A percentile compares a stretch with the other conserved stretches of the same genome.
These are phyloP conservation scores for Penaeus vannamei DNA, from an alignment of 1,140 invertebrate species.

Conservation along the genomic window DNA sequence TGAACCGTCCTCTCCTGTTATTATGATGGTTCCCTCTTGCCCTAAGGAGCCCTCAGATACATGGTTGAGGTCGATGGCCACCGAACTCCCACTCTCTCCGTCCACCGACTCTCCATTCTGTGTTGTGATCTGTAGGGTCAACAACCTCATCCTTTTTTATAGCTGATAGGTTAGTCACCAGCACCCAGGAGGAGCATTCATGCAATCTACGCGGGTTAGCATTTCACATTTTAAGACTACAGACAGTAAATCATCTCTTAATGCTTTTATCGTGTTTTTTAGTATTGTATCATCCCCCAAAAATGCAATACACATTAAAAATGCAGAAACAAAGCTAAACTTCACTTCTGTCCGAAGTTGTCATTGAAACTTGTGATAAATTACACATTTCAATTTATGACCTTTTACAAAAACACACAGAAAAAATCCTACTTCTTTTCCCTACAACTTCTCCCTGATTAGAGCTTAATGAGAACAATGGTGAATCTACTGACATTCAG, in stretches of 20 bases:
- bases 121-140: constrained; percentile 73
- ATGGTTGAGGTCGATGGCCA: constrained; percentile 86
- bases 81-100: constrained; percentile 74
- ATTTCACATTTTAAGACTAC: constrained; percentile 51
- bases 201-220: constrained; percentile 20
- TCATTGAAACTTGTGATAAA: background rate
- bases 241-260: background rate
- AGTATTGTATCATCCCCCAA: too few species aligned
- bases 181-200: constrained; percentile 56
- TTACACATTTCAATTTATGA: background rate
- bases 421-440: too few species aligned
- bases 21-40: constrained; percentile 94
- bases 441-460: too few species aligned
- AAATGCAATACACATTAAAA: too few species aligned
- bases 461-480: too few species aligned
- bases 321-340: too few species aligned
- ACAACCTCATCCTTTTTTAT: constrained; percentile 75
- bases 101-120: constrained; percentile 64
- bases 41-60: constrained; percentile 89
- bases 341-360: too few species aligned
- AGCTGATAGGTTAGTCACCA: constrained; percentile 29
- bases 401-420: too few species aligned
- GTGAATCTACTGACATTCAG: too few species aligned
- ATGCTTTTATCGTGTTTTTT: too few species aligned
- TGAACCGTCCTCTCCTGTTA: constrained; percentile 90